Evolutionary conservation across 35 echinoderm and acorn worm genomes (phyloP), one percentile per base, ranked within the genome.

Genomic region (Heliocidaris erythrogramma): DNA sequence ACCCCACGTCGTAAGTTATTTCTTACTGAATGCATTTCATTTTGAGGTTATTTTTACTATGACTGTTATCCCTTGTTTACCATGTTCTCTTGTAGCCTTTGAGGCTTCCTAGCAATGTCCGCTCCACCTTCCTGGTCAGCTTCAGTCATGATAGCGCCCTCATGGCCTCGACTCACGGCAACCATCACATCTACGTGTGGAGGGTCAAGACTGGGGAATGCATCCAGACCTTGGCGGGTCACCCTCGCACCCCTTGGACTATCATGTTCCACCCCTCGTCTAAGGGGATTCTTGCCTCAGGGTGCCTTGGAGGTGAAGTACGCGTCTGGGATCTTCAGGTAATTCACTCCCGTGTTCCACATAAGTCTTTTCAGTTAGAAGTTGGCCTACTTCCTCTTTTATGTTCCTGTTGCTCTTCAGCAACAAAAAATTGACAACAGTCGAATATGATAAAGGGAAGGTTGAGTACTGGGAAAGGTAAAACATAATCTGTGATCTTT

Each of bases 301-400:
- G 97, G 3, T 99, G 98, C 85, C 93, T 99, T 21, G 96, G 96
- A 5, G 98, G 98, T 8, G 97, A 99, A 84, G 97, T 99, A 2
- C 88, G 98, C 60, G 97, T 99, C 49, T 99, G 98, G 98, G 98
- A 99, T 91, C 94, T 99, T 48, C 97, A 99, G 96, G 98, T 99
- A 97, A 90, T 30, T 69, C 52, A 12, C 14, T 42, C 35, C 35
- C 3, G 35, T 0, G 3, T 42, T 42, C 35, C 35, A 42, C 35
- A 0, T 42, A 30, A 18, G 89, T 49, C 7, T 13, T 85, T 42
- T 1, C 3, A 42, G 3, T 42, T 42, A 42, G 35, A 42, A 42
- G 35, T 42, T 42, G 35, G 35, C 35, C 35, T 42, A 42, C 35
- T 42, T 42, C 35, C 3, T 42, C 35, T 42, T 42, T 42, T 42